Base-by-base conservation (phyloP, 1,140 invertebrate genomes). In the Ceratina calcarata region DNA sequence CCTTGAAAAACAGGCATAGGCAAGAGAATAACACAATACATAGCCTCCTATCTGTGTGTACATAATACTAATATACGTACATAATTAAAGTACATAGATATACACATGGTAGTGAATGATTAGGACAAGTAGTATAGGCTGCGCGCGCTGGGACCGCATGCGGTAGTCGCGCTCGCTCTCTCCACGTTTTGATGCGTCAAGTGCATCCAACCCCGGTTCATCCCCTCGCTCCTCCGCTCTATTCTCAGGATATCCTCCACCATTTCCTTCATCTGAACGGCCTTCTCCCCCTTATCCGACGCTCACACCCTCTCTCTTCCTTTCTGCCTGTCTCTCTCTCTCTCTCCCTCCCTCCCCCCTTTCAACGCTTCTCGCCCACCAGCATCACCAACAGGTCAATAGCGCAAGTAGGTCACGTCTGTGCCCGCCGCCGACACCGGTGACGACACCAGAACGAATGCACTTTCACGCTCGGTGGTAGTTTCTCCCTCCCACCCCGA, bases 131-230 rank as follows among this genome's bases (percentile, higher is more conserved):
- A 69, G 72, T 83, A 90, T 85, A 90, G 88, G 85, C 86, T 90
- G 89, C 86, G 89, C 88, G 88, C 89, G 89, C 87, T 90, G 88
- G 81, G 83, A 90, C 89, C 89, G 90, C 89, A 90, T 88, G 86
- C 88, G 88, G 89, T 90, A 90, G 84, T 89, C 86, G 76, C 85
- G 78, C 86, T 18, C 55, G 81, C 80, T 78, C 82, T 89, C 89
- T 87, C 80, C 61, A 72, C 85, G 82, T 89, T 82, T 80, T 86
- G 86, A 90, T 88, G 90, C 90, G 86, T 91, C 89, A 91, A 91
- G 90, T 89, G 85, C 88, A 89, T 87, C 82, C 81, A 86, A 76
- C 22, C 68, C 78, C 62, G 67, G 37, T 45, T 45, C 37, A 37
- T 58, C 77, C 83, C 45, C 60, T 75, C 75, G 24, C 37, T 53